Conservation (phyloP, 2,113 vertebrate genomes). For the Silurus meridionalis region DNA sequence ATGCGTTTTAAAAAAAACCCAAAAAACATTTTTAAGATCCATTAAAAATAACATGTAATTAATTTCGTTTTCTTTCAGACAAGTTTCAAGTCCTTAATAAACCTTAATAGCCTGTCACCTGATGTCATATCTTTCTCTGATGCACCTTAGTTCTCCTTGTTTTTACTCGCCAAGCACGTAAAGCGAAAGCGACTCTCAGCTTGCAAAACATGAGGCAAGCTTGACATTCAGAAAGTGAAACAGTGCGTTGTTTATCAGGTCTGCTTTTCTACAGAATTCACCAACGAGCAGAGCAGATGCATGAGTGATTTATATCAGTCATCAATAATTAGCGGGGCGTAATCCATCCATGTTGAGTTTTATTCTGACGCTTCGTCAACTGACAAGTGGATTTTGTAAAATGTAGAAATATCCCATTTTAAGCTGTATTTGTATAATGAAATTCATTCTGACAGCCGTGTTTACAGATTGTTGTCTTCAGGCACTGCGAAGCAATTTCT, state of each 20-base stretch:
- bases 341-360: background rate
- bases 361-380: background rate
- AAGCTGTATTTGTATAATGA: background rate
- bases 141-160: too few relatives aligned
- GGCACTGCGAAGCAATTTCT: conserved; percentile 9
- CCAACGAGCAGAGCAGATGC: background rate
- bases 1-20: background rate
- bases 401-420: background rate
- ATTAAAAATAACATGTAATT: too few relatives aligned
- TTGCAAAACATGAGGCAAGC: background rate
- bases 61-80: background rate
- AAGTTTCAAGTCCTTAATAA: background rate
- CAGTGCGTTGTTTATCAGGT: background rate
- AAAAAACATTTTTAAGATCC: too few relatives aligned
- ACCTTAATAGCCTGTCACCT: background rate
- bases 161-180: background rate
- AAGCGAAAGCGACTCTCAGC: background rate
- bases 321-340: background rate
- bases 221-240: background rate
- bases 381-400: background rate
- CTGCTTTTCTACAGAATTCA: background rate
- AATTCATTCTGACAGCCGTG: background rate
- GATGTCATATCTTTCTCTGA: background rate
- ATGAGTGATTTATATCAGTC: background rate
- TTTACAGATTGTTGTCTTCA: conserved; percentile 6